Conservation (phyloP, 2,113 vertebrate genomes). For the Aleadryas rufinucha region DNA sequence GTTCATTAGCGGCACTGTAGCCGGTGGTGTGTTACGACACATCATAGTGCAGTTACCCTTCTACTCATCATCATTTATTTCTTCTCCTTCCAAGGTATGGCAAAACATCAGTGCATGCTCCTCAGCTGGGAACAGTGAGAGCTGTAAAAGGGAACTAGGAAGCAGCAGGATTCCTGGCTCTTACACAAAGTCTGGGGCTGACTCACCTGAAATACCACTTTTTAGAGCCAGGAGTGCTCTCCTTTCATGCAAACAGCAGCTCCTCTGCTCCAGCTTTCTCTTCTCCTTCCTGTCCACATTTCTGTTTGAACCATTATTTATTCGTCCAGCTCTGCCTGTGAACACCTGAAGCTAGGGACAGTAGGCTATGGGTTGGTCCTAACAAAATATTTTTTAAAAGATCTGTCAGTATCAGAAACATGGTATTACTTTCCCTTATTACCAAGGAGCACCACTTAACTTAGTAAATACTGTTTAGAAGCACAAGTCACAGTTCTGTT, state of each 20-base stretch:
- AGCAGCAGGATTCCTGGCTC: neutral
- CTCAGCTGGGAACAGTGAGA: neutral
- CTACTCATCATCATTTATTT: conserved; percentile 20
- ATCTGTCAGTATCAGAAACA: neutral
- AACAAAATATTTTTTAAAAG: neutral
- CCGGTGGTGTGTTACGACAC: neutral
- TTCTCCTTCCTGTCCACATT: neutral
- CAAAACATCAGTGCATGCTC: neutral
- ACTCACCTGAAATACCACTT: neutral
- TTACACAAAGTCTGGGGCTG: neutral
- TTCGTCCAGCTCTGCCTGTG: neutral
- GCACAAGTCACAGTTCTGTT: neutral
- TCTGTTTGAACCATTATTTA: neutral
- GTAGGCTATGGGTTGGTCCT: neutral
- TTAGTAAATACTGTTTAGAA: neutral
- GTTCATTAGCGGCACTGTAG: neutral
- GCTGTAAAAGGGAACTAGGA: neutral
- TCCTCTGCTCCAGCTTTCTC: neutral
- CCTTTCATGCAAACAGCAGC: neutral
- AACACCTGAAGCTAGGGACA: neutral
- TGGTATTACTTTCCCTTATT: neutral
- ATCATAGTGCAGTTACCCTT: neutral
- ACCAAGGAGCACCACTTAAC: neutral
- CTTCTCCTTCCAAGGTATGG: neutral
- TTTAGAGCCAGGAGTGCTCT: neutral